Base-by-base conservation (phyloP, 2,797 vertebrate genomes). In the Enteromius fasciolatus region DNA sequence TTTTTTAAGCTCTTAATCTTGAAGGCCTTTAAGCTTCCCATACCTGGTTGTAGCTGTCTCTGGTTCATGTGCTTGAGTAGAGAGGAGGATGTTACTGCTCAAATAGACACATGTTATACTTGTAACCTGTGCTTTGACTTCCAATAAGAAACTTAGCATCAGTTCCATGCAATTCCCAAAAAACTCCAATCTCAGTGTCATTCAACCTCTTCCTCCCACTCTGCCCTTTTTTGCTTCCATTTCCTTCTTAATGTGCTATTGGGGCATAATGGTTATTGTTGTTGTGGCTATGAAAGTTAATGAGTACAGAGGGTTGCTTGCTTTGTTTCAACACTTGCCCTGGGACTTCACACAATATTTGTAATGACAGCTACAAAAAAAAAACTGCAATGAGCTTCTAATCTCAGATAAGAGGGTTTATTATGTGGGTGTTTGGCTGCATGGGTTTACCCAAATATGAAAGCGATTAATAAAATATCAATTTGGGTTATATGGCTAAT, bases 251-350 rank as follows among this genome's bases (percentile, higher is more conserved):
- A 33, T 68, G 12, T 66, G 23, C 33, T 69, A 31, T 69, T 44
- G 48, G 48, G 36, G 10, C 48, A 44, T 76, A 67, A 68, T 67
- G 61, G 72, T 57, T 54, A 66, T 76, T 82, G 80, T 67, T 75
- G 48, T 64, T 28, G 12, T 67, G 80, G 25, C 33, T 75, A 57
- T 82, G 63, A 15, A 82, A 82, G 39, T 82, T 82, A 59, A 81
- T 48, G 52, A 63, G 59, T 50, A 76, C 54, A 17, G 28, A 44
- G 86, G 64, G 74, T 69, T 76, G 31, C 0, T 54, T 46, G 18
- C 52, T 59, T 76, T 76, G 68, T 74, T 86, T 70, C 80, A 52
- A 70, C 14, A 8, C 28, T 81, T 63, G 69, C 59, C 78, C 31
- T 52, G 57, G 44, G 70, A 64, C 31, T 66, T 75, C n/a, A 66